Evolutionary conservation across 2,888 invertebrate genomes (phyloP).

Genomic region (Salticus scenicus): DNA sequence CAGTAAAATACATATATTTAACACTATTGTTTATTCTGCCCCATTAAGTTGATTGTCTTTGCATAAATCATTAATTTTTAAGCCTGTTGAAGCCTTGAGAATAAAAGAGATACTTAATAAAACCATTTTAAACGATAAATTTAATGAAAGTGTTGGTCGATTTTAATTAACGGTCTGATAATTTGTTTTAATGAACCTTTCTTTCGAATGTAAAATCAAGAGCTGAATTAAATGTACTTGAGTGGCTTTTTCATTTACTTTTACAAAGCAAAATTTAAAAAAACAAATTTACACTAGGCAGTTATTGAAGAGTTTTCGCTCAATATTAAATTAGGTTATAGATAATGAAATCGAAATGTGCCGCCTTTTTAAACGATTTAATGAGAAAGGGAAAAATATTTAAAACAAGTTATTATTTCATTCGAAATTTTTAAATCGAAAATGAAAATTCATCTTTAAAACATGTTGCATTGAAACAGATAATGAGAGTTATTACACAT

Average conservation of each 20-base stretch:
- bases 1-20: not conserved
- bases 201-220: not conserved
- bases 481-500: too few relatives aligned
- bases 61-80: not conserved
- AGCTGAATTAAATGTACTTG: not conserved
- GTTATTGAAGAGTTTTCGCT: too few relatives aligned
- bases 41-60: not conserved
- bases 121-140: not conserved
- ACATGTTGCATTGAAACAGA: too few relatives aligned
- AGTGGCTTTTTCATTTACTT: not conserved
- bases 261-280: too few relatives aligned
- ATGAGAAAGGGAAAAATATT: too few relatives aligned
- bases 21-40: not conserved
- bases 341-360: too few relatives aligned
- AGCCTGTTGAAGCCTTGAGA: not conserved
- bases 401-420: too few relatives aligned
- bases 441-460: too few relatives aligned
- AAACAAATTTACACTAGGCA: too few relatives aligned
- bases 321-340: too few relatives aligned
- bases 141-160: not conserved
- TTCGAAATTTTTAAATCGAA: too few relatives aligned
- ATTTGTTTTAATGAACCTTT: not conserved
- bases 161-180: not conserved
- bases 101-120: not conserved
- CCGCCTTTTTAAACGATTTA: too few relatives aligned